Evolutionary conservation across 2,113 vertebrate genomes (phyloP), one percentile per base, ranked within the genome.

Genomic region (Platysternon megacephalum): DNA sequence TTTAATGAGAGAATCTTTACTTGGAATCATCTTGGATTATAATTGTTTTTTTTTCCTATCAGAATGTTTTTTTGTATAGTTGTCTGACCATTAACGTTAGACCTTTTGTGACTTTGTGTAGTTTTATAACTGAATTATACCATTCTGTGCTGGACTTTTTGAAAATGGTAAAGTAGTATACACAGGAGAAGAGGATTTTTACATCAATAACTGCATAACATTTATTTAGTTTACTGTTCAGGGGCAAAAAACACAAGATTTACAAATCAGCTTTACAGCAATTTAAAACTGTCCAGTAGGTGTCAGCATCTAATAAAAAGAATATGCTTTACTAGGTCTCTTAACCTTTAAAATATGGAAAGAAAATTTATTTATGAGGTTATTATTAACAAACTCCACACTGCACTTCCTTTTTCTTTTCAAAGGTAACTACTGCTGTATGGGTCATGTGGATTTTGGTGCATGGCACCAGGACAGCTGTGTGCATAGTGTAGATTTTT

Each of bases 231-330:
- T 76, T 44, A 76, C 81, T 88, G 10, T 52, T 89, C 74, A n/a
- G 52, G 35, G n/a, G 9, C 5, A 76, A 87, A 44, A 78, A 78
- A 44, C 48, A 55, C 42, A 87, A 53, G 76, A 42, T 95, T 86
- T 83, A 26, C 42, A 76, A 24, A 76, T 76, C 42, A 28, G 42
- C 74, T 76, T 46, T 44, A 24, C 39, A 44, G 42, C 22, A 76
- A 44, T 76, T 46, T 28, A 22, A 86, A 91, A 92, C 22, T 61
- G 42, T 94, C 98, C 98, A 97, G 92, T 94, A 98, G 98, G 91
- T 98, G 98, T 98, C 98, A 97, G 97, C 85, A 88, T 97, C 46
- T 94, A 85, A 79, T 97, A 95, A 94, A 68, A 90, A 55, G 79
- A 85, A 79, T 52, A 90, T 94, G 49, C 55, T 26, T 52, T 32